Percentiles rank a stretch among this genome's conserved stretches.
phyloP scores from a whole-genome alignment of 2,888 invertebrate species.

The Drosophila gaucha region DNA sequence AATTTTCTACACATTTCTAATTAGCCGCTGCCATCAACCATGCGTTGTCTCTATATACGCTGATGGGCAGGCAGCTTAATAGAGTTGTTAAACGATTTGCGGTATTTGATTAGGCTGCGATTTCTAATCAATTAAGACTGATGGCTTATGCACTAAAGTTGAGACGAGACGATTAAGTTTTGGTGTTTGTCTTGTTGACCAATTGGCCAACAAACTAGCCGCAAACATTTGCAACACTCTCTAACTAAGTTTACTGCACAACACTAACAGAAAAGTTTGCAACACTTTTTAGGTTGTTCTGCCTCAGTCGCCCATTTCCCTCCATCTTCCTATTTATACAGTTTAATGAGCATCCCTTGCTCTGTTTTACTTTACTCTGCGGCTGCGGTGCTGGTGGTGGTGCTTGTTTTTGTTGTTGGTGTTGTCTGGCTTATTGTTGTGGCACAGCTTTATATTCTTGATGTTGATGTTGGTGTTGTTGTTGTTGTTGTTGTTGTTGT shows the following conservation, averaged over 20 bases:
- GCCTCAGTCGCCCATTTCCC: background rate
- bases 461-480: constrained; percentile 11
- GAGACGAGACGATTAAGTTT: constrained; percentile 9
- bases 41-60: background rate
- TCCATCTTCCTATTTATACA: constrained; percentile 3
- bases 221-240: constrained; percentile 48
- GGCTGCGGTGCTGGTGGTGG: constrained; percentile 8
- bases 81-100: constrained; percentile 8
- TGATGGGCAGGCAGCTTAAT: constrained; percentile 4
- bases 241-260: constrained; percentile 33
- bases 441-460: constrained; percentile 54
- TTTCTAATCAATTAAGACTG: constrained; percentile 41
- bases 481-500: constrained; percentile 13
- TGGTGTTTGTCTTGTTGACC: constrained; percentile 24
- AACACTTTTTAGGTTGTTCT: constrained; percentile 31
- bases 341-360: constrained; percentile 51
- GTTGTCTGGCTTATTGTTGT: constrained; percentile 57
- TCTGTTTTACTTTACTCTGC: constrained; percentile 40
- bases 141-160: constrained; percentile 18
- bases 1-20: constrained; percentile 70
- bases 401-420: constrained; percentile 14
- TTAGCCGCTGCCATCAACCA: constrained; percentile 42
- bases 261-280: constrained; percentile 34
- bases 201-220: constrained; percentile 29
- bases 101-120: constrained; percentile 17